phyloP scores from a whole-genome alignment of 2,113 vertebrate genomes.

The Eleginops maclovinus region DNA sequence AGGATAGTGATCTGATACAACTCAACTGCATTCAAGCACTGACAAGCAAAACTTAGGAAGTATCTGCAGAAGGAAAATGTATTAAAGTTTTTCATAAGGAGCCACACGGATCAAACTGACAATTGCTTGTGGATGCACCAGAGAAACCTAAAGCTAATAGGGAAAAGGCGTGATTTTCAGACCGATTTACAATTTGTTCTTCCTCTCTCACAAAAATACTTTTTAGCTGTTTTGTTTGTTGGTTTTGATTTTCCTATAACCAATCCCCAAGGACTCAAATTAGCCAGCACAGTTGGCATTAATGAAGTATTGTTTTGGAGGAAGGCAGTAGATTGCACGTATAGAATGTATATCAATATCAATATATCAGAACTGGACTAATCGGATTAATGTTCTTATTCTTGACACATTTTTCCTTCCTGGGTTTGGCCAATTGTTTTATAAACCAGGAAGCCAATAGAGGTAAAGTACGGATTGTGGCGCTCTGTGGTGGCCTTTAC shows the following conservation, averaged over 20 bases:
- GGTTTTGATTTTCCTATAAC: background rate
- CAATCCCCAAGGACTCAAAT: background rate
- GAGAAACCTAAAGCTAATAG: background rate
- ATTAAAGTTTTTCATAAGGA: constrained; percentile 15
- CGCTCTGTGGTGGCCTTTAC: constrained; percentile 28
- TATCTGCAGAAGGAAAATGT: constrained; percentile 1
- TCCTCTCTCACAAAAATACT: background rate
- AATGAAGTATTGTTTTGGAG: background rate
- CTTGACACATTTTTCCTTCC: background rate
- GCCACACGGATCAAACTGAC: constrained; percentile 7
- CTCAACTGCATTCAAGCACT: constrained; percentile 18
- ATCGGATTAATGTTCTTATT: background rate
- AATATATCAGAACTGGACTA: background rate
- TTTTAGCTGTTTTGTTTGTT: background rate
- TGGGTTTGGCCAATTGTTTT: background rate
- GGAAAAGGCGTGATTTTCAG: background rate
- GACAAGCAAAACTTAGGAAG: constrained; percentile 17
- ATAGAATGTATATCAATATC: background rate
- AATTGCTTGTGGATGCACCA: constrained; percentile 26
- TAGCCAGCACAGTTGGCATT: background rate
- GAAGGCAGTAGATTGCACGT: background rate
- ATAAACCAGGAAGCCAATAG: constrained; percentile 14
- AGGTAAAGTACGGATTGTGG: constrained; percentile 24
- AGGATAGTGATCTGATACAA: constrained; percentile 32
- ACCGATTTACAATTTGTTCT: background rate